Evolutionary conservation across 2,888 invertebrate species (phyloP).

Genomic region (Tetranychus piercei): DNA sequence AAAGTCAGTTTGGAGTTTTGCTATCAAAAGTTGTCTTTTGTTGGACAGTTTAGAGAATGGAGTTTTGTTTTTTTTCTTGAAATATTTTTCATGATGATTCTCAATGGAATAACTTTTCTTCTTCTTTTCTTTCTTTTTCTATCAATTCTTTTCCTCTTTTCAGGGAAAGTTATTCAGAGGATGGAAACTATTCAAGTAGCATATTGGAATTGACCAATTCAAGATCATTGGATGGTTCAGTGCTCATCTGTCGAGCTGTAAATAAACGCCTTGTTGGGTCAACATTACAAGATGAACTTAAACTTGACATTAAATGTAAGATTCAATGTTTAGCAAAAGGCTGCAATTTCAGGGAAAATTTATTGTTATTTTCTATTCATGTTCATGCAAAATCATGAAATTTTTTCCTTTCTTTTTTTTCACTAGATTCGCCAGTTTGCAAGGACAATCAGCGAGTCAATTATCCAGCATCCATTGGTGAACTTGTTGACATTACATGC

Average conservation of each 20-base stretch:
- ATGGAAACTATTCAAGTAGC: constrained; percentile 8
- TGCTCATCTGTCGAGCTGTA: constrained; percentile 2
- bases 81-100: not conserved
- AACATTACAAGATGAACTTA: not conserved
- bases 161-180: constrained; percentile 14
- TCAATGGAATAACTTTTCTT: not conserved
- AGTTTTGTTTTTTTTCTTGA: not conserved
- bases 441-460: not conserved
- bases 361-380: not conserved
- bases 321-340: too few species aligned
- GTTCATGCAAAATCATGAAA: not conserved
- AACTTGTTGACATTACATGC: constrained; percentile 9
- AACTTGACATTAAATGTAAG: constrained; percentile 9
- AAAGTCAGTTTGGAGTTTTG: not conserved
- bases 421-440: constrained; percentile 13
- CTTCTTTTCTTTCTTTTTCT: not conserved
- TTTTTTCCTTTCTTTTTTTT: not conserved
- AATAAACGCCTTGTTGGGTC: constrained; percentile 9
- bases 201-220: not conserved
- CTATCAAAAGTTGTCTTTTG: not conserved
- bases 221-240: not conserved
- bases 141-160: not conserved
- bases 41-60: not conserved
- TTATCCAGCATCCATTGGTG: constrained; percentile 15
- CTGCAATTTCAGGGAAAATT: not conserved